Evolutionary conservation across 1,140 invertebrate genomes (phyloP).

Genomic region (Ericerus pela): DNA sequence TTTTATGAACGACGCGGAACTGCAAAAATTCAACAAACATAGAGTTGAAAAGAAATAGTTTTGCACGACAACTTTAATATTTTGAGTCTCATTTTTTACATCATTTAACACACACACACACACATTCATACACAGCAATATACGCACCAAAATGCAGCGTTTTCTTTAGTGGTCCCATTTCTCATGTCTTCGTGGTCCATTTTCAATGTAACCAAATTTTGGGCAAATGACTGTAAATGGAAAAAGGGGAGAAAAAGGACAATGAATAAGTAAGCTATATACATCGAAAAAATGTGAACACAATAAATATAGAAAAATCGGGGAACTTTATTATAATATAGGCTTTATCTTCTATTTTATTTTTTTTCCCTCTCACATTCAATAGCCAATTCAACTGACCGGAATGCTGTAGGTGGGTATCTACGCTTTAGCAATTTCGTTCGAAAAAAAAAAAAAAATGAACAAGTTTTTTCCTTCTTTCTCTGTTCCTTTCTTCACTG

Average conservation of each 20-base stretch:
- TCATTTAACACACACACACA: too few species aligned
- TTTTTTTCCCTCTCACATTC: neutral
- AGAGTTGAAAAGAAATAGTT: too few species aligned
- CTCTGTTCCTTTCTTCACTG: too few species aligned
- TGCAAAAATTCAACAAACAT: constrained; percentile 18
- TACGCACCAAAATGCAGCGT: neutral
- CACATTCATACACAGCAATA: too few species aligned
- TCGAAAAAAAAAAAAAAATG: too few species aligned
- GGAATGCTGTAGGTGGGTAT: neutral
- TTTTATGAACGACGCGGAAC: constrained; percentile 76
- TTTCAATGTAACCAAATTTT: constrained; percentile 60
- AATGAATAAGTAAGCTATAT: neutral
- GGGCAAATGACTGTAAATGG: constrained; percentile 48
- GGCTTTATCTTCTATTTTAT: too few species aligned
- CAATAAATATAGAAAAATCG: neutral
- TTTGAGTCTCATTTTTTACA: too few species aligned
- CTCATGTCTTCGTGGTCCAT: constrained; percentile 43
- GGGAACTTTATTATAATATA: neutral
- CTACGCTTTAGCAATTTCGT: too few species aligned
- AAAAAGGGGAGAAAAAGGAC: neutral
- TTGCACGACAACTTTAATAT: too few species aligned
- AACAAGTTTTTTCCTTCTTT: too few species aligned
- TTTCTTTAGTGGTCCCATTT: neutral
- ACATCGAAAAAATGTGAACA: neutral
- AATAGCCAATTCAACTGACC: neutral